Conservation (phyloP, 2,113 vertebrate species). For the Apus apus region DNA sequence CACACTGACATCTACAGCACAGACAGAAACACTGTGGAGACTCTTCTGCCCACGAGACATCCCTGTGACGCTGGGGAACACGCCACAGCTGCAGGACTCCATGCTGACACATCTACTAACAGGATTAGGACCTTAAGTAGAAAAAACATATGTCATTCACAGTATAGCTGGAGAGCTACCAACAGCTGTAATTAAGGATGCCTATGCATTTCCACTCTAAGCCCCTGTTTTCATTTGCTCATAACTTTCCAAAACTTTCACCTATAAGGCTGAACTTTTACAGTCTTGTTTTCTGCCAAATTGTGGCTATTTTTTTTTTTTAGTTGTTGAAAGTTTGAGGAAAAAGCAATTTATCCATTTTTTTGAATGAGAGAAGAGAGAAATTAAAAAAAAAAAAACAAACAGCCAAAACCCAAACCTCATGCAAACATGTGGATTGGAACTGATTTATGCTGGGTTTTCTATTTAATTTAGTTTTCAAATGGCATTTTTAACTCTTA, state of each 20-base stretch:
- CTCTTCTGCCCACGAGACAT: background rate
- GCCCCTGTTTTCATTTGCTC: conserved; percentile 49
- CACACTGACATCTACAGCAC: accelerated
- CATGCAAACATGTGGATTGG: background rate
- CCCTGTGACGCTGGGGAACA: accelerated
- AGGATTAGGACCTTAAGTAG: conserved; percentile 37
- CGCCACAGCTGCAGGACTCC: background rate
- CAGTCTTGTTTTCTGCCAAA: conserved; percentile 5
- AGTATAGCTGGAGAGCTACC: conserved; percentile 58
- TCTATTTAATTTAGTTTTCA: background rate
- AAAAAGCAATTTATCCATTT: background rate
- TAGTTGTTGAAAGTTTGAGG: conserved; percentile 39
- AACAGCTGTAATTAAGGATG: conserved; percentile 61
- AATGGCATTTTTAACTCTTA: background rate
- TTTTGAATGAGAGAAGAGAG: conserved; percentile 15
- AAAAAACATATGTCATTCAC: conserved; percentile 8
- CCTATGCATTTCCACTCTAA: conserved; percentile 60
- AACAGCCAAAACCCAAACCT: background rate
- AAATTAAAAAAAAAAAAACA: background rate
- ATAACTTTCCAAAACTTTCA: conserved; percentile 62
- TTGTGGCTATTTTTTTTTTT: background rate
- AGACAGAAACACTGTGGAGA: background rate
- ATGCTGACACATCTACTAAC: conserved; percentile 45
- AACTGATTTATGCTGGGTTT: background rate
- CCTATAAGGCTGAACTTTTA: conserved; percentile 42